A percentile compares a stretch with the other conserved stretches of the same genome.
Conservation (phyloP, 23 tunicate species). For the Halocynthia roretzi region DNA sequence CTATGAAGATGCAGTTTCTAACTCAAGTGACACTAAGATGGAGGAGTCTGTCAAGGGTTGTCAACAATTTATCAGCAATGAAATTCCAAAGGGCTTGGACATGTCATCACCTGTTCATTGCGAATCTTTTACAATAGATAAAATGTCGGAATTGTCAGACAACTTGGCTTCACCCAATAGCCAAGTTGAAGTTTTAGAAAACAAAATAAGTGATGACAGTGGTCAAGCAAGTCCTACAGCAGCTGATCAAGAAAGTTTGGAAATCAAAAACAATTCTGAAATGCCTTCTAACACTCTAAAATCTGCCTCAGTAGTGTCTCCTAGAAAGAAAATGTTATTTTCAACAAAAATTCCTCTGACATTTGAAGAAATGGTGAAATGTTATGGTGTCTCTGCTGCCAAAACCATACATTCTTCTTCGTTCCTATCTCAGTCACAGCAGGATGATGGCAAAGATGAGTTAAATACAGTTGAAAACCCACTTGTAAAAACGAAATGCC, state of each 20-base stretch:
- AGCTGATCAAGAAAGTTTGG: neutral
- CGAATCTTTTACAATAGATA: conserved; percentile 8
- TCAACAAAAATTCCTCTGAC: conserved; percentile 24
- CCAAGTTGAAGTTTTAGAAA: too few species aligned
- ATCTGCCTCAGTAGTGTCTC: neutral
- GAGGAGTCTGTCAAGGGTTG: neutral
- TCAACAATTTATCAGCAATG: neutral
- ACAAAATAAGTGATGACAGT: neutral
- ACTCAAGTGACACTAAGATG: neutral
- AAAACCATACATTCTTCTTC: neutral
- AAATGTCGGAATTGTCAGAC: neutral
- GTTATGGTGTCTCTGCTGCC: neutral
- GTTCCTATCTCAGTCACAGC: neutral
- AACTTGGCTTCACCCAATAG: too few species aligned
- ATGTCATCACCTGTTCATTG: conserved; percentile 75
- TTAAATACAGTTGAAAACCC: neutral
- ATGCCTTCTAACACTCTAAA: neutral
- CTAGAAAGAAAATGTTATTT: conserved; percentile 10
- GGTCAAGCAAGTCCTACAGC: neutral
- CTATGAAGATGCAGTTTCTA: too few species aligned
- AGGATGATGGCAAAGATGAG: neutral
- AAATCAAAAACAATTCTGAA: neutral
- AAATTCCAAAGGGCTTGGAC: conserved; percentile 21
- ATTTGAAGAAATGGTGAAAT: neutral
- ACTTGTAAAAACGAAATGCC: neutral